Base-by-base conservation (phyloP, 2,113 vertebrate genomes). In the Uropsilus gracilis region DNA sequence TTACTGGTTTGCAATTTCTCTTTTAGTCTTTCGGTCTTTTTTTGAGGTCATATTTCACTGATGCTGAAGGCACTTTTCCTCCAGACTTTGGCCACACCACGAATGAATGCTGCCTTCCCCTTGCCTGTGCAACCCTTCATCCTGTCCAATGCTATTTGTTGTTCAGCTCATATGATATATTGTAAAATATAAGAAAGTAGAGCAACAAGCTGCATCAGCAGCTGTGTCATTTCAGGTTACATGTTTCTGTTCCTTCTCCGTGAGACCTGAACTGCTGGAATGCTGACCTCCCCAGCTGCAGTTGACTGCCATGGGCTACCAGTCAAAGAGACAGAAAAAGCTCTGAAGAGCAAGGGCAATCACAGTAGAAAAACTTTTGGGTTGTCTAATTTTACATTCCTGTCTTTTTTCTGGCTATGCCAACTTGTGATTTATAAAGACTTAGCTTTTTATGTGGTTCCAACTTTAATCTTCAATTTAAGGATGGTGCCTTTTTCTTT, bases 151-250 rank as follows among this genome's bases (percentile, higher is more conserved):
- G 95, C 87, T 97, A 98, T 98, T 98, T 97, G 98, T 97, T 97
- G 98, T 97, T 98, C 97, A 98, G 96, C 96, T 98, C 96, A 90
- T 96, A 97, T 95, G 91, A 96, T 97, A 94, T 83, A 80, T 94
- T 98, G 98, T 97, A 97, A 98, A 97, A 98, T 91, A 96, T 92
- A 98, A 98, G 94, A 96, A 96, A 96, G 88, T 87, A 81, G 97
- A 98, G 97, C 98, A 98, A 97, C 97, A 98, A 98, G 98, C 98
- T 98, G 94, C 84, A 97, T 98, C 98, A 98, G 98, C 92, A 91
- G 96, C 97, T 73, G 89, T 98, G 97, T 98, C 98, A 98, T 98
- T 98, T 98, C 97, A 97, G 97, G 97, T 98, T 98, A 98, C 97
- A 88, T 97, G 97, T 96, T 96, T 98, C 97, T 96, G 96, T 95